These are phyloP conservation scores for Rousettus leschenaultii DNA, from an alignment of 2,113 vertebrate genomes.

Conservation along the genomic window DNA sequence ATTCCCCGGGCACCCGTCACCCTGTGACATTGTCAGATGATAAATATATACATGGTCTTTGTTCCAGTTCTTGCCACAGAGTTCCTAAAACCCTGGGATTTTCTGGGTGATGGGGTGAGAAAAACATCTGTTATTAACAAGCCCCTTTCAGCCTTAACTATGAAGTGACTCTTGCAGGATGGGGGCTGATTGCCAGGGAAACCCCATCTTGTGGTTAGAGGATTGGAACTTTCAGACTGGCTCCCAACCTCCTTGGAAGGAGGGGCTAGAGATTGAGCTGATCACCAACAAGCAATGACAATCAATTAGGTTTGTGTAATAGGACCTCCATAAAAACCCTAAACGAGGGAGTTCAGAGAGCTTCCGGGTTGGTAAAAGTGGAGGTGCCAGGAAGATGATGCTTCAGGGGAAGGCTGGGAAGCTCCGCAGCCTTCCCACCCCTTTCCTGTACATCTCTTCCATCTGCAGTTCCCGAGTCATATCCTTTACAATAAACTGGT, in stretches of 20 bases:
- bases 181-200: not conserved
- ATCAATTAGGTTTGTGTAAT: not conserved
- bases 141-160: not conserved
- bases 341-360: not conserved
- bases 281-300: not conserved
- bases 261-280: not conserved
- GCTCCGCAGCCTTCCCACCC: not conserved
- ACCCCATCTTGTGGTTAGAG: not conserved
- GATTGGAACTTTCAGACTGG: not conserved
- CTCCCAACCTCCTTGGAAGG: not conserved
- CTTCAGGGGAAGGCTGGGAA: not conserved
- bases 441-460: not conserved
- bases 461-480: not conserved
- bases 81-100: not conserved
- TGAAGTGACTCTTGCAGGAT: not conserved
- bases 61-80: not conserved
- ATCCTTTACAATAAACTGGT: not conserved
- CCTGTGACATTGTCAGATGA: not conserved
- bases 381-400: not conserved
- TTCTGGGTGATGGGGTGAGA: not conserved
- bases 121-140: not conserved
- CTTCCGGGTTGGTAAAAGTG: not conserved
- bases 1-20: not conserved
- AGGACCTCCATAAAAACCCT: not conserved
- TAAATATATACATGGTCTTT: not conserved